Base-by-base conservation (phyloP, 2,888 invertebrate genomes). In the Liopterus haemorrhoidalis region DNA sequence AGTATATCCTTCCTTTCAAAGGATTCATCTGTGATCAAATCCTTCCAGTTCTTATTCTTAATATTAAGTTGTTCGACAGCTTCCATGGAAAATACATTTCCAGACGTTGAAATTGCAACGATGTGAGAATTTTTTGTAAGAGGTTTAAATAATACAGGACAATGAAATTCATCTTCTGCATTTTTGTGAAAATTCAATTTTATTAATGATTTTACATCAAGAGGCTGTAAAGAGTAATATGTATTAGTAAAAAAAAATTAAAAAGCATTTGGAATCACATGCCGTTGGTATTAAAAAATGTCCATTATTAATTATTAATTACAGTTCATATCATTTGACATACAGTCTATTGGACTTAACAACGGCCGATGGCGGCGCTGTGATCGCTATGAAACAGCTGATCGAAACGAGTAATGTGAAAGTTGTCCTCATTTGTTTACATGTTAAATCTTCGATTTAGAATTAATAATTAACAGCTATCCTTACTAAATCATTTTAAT, bases 11-110 rank as follows among this genome's bases (percentile, higher is more conserved):
- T 84, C 51, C 91, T 78, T 9, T 78, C 74, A 65, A 97, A 99
- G 1, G 91, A 81, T 52, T 83, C 80, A 65, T 97, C 96, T 53
- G 79, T 85, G 8, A 99, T 72, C 24, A 99, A 77, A 70, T 99
- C 99, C 61, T 87, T 90, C 83, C 88, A 94, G 62, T 92, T 92
- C 57, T 86, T 86, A 1, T 87, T 81, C 68, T 96, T 99, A 39
- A 99, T 81, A 64, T 99, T 99, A 25, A 99, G 74, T 60, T 95
- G 90, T 57, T 96, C 93, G 27, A 97, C 79, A 0, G 96, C 95
- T 77, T 99, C 96, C 71, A 84, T 81, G 0, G 87, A 87, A 67
- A 84, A 99, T 0, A 99, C 95, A 76, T 99, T 97, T 18, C 99
- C 99, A 5, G 92, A 94, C 0, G 81, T 81, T 41, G 77, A 81